Base-by-base conservation (phyloP, 2,797 vertebrate genomes). In the Phataginus tetradactyla region DNA sequence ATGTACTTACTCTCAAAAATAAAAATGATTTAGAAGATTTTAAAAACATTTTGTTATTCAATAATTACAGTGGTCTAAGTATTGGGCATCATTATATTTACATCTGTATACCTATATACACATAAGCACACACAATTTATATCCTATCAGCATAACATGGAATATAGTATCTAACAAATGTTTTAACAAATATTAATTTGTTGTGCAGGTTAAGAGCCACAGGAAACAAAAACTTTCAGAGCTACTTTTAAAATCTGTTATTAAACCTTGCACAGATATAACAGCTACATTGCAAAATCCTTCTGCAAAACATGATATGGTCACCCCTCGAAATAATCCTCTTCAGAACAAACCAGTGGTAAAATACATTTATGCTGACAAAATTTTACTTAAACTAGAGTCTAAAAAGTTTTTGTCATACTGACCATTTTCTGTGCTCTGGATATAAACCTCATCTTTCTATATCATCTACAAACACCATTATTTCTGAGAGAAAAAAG, bases 401-500 rank as follows among this genome's bases (percentile, higher is more conserved):
- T 75, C 64, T 59, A 42, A 66, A 66, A 72, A 27, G 53, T 84
- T 95, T 94, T 51, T 88, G 59, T 61, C 59, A 94, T 7, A 63
- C 0, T 92, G 77, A 34, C 25, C 69, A 69, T 79, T 92, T 83
- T 84, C 80, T 77, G 34, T 49, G 59, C 34, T 96, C 53, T 91
- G n/a, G 34, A 49, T 86, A 91, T 66, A 88, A 77, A 80, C 37
- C 81, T 94, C 89, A 53, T 79, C 64, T 25, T 97, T 91, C 80
- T 95, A 1, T 20, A 96, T 80, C 89, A 96, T 53, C 90, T 68
- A 53, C 11, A 91, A 96, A 94, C 34, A 93, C 51, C 39, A 94
- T 90, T 86, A 86, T 83, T 96, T 95, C 87, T 83, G 71, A 90
- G 75, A 59, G 78, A 86, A 90, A 95, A 94, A 59, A 94, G 79